Percentiles rank a stretch among this genome's conserved stretches.
These are phyloP conservation scores for Calycopis cecrops DNA, from an alignment of 1,140 invertebrate genomes.

Conservation along the genomic window DNA sequence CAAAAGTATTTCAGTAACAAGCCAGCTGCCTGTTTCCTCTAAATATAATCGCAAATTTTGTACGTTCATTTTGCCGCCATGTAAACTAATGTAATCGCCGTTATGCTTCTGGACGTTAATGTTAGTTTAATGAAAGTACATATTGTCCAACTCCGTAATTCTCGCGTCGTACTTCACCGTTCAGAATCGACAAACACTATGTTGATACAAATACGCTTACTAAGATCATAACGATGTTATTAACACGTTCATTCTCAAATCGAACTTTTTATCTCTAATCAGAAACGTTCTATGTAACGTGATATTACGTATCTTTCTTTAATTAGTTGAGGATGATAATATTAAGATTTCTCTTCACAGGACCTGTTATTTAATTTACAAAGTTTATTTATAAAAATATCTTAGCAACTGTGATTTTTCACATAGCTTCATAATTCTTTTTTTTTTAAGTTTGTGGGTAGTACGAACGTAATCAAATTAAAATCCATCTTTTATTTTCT, in stretches of 20 bases:
- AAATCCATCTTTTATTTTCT: slow-evolving; percentile 87
- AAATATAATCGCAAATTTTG: slow-evolving; percentile 93
- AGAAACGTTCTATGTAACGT: slow-evolving; percentile 90
- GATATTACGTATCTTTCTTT: slow-evolving; percentile 96
- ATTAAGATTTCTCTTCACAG: slow-evolving; percentile 84
- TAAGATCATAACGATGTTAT: slow-evolving; percentile 88
- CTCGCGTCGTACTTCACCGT: slow-evolving; percentile 90
- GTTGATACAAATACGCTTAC: slow-evolving; percentile 88
- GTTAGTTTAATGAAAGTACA: slow-evolving; percentile 93
- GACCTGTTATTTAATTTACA: slow-evolving; percentile 93
- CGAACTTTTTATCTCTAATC: slow-evolving; percentile 92
- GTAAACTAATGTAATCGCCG: slow-evolving; percentile 95
- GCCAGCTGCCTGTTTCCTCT: slow-evolving; percentile 92
- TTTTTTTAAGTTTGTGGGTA: slow-evolving; percentile 79
- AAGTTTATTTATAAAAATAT: slow-evolving; percentile 92
- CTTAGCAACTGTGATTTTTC: slow-evolving; percentile 91
- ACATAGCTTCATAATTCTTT: slow-evolving; percentile 94
- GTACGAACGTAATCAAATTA: slow-evolving; percentile 94
- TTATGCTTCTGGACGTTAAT: slow-evolving; percentile 89
- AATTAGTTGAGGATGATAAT: slow-evolving; percentile 86
- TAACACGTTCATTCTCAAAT: slow-evolving; percentile 88
- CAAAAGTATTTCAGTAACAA: slow-evolving; percentile 90
- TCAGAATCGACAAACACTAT: slow-evolving; percentile 87
- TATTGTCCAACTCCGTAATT: slow-evolving; percentile 87
- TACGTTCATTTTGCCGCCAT: slow-evolving; percentile 96